Percentiles rank a stretch among this genome's conserved stretches.
Conservation (phyloP, 2,888 invertebrate species). For the Drosophila mimica region DNA sequence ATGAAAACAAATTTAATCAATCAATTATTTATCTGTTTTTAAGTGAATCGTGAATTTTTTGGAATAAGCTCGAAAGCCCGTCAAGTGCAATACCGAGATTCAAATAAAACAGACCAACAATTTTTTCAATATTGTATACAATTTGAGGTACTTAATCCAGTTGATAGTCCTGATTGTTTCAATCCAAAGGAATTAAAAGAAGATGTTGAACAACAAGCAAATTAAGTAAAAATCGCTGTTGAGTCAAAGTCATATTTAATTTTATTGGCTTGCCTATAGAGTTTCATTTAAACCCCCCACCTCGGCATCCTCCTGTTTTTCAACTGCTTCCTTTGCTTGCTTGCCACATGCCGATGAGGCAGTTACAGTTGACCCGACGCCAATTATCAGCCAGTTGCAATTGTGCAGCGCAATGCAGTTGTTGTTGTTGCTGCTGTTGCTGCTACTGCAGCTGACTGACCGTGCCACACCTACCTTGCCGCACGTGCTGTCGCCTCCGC, state of each 20-base stretch:
- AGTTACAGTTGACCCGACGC: conserved; percentile 63
- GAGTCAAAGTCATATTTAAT: conserved; percentile 69
- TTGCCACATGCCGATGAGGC: conserved; percentile 36
- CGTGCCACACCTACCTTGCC: conserved; percentile 10
- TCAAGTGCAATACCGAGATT: not conserved
- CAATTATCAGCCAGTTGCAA: conserved; percentile 66
- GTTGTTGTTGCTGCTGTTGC: conserved; percentile 32
- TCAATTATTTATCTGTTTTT: accelerated
- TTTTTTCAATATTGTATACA: not conserved
- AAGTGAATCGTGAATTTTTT: not conserved
- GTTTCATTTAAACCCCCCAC: conserved; percentile 15
- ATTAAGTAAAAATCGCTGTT: conserved; percentile 27
- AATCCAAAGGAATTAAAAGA: not conserved
- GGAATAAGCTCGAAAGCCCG: not conserved
- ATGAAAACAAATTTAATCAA: not conserved
- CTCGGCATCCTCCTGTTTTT: not conserved
- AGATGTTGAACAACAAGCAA: conserved; percentile 1
- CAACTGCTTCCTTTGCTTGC: conserved; percentile 1
- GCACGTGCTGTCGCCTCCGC: not conserved
- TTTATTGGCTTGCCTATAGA: conserved; percentile 54
- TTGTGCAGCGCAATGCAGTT: conserved; percentile 34
- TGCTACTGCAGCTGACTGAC: conserved; percentile 25
- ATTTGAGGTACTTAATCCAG: not conserved
- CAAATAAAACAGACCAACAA: not conserved
- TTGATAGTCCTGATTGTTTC: not conserved